A percentile compares a stretch with the other conserved stretches of the same genome.
Evolutionary conservation across 1,140 invertebrate genomes (phyloP).

Genomic region (Drosophila kepulauana): DNA sequence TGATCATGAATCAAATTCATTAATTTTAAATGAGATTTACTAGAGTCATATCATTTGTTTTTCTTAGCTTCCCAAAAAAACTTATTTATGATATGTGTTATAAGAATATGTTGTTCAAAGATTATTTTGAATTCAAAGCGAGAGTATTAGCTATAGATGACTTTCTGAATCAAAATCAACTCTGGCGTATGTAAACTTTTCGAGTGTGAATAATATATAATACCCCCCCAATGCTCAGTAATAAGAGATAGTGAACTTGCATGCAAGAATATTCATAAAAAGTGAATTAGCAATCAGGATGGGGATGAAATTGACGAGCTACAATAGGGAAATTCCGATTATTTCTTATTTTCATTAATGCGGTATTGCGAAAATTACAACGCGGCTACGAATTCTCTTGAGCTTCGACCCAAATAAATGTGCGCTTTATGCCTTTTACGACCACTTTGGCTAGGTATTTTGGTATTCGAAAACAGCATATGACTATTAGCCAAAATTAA

Average conservation of each 20-base stretch:
- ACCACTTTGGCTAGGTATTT: conserved; percentile 42
- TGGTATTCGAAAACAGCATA: conserved; percentile 19
- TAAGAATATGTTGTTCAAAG: background rate
- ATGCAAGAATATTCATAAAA: conserved; percentile 52
- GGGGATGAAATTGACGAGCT: conserved; percentile 20
- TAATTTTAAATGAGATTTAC: no score
- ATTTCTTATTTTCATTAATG: conserved; percentile 52
- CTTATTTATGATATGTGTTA: background rate
- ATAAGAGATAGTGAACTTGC: conserved; percentile 26
- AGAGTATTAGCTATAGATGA: conserved; percentile 1
- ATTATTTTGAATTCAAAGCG: background rate
- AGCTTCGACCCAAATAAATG: conserved; percentile 56
- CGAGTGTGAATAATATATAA: conserved; percentile 55
- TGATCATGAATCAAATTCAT: no score
- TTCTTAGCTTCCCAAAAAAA: no score
- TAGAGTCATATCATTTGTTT: no score
- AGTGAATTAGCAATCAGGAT: conserved; percentile 44
- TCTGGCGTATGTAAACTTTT: conserved; percentile 2
- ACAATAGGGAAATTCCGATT: conserved; percentile 22
- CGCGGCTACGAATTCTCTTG: conserved; percentile 3
- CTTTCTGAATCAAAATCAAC: conserved; percentile 11
- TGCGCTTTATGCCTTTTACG: conserved; percentile 59
- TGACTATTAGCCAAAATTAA: conserved; percentile 57
- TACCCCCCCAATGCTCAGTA: conserved; percentile 36
- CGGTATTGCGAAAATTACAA: conserved; percentile 41